Conservation (phyloP, 2,113 vertebrate species). For the Trichomycterus rosablanca region DNA sequence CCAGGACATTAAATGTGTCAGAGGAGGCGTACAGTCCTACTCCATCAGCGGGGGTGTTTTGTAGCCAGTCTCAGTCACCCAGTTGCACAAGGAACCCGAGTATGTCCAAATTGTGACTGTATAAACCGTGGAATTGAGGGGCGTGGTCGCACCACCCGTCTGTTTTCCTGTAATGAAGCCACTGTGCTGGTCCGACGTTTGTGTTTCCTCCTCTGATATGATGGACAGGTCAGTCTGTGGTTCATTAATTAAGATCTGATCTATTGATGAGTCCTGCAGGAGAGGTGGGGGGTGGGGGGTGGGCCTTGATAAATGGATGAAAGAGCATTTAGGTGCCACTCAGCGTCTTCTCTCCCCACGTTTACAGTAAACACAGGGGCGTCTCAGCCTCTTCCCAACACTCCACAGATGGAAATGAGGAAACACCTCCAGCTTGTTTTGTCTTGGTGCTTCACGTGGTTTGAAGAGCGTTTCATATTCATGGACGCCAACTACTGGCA, state of each 20-base stretch:
- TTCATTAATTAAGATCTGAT: background rate
- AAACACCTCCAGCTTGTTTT: conserved; percentile 62
- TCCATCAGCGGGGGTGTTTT: too few species aligned
- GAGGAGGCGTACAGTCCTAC: too few species aligned
- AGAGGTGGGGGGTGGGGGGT: background rate
- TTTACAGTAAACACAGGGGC: conserved; percentile 1
- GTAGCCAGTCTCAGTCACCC: too few species aligned
- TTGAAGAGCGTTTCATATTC: conserved; percentile 69
- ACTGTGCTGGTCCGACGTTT: too few species aligned
- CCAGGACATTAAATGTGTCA: too few species aligned
- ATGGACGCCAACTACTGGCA: conserved; percentile 60
- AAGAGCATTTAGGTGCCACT: background rate
- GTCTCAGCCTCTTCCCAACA: conserved; percentile 50
- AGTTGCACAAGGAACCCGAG: too few species aligned
- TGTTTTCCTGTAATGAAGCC: too few species aligned
- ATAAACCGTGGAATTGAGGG: too few species aligned
- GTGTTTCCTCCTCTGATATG: background rate
- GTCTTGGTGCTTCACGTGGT: conserved; percentile 38
- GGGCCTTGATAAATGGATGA: conserved; percentile 1
- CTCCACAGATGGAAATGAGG: conserved; percentile 64
- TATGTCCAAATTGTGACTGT: too few species aligned
- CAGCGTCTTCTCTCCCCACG: conserved; percentile 10
- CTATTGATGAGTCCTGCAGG: background rate
- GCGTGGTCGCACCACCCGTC: too few species aligned
- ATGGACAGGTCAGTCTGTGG: background rate